Conservation (phyloP, 2,888 invertebrate species). For the Agrochola lychnidis region DNA sequence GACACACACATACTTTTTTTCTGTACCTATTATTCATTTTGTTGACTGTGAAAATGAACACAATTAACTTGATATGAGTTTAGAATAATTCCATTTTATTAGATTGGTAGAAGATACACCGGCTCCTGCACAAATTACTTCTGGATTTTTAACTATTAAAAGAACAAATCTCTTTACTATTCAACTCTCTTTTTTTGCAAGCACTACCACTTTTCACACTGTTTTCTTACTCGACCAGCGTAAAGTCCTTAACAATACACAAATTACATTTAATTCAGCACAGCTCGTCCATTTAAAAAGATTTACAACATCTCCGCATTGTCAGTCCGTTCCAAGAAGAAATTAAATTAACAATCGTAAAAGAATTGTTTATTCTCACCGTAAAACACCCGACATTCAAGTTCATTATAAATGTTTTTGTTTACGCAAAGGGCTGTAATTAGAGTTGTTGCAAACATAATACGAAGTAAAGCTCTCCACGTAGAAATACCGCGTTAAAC, state of each 20-base stretch:
- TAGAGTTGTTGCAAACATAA: conserved; percentile 56
- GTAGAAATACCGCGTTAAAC: conserved; percentile 40
- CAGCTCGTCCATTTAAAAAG: conserved; percentile 27
- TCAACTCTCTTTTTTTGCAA: neutral
- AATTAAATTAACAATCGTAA: conserved; percentile 40
- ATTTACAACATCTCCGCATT: conserved; percentile 35
- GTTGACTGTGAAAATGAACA: neutral
- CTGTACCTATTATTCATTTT: neutral
- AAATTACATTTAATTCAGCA: conserved; percentile 27
- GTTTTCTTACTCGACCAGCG: conserved; percentile 10
- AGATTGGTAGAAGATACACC: neutral
- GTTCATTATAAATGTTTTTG: conserved; percentile 53
- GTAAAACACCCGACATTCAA: conserved; percentile 22
- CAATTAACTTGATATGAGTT: neutral
- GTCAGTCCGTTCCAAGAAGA: conserved; percentile 24
- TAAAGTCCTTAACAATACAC: conserved; percentile 28
- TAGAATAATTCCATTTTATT: neutral
- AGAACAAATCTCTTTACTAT: neutral
- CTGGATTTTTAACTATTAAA: neutral
- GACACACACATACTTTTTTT: neutral
- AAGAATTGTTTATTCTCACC: conserved; percentile 22
- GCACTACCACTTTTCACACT: neutral
- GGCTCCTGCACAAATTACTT: neutral
- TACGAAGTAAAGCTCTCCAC: conserved; percentile 23
- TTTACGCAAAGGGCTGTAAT: conserved; percentile 56